A percentile compares a stretch with the other conserved stretches of the same genome.
Evolutionary conservation across 2,888 invertebrate species (phyloP).

Genomic region (Catocala fraxini): DNA sequence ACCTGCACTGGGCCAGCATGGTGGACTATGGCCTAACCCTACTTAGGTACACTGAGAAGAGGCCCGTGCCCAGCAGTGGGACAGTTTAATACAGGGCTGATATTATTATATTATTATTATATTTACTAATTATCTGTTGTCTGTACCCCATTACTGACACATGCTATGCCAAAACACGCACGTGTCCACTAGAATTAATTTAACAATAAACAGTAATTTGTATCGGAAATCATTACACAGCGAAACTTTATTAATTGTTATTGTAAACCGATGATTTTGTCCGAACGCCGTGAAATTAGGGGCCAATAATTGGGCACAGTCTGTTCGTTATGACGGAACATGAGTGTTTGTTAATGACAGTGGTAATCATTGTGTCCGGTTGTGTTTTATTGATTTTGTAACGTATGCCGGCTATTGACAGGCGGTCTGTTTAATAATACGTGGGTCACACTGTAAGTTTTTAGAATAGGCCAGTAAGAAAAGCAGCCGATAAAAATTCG

Average conservation of each 20-base stretch:
- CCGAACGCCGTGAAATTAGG: constrained; percentile 45
- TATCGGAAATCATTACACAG: constrained; percentile 56
- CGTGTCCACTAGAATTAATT: constrained; percentile 51
- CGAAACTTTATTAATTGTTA: constrained; percentile 44
- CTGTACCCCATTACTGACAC: constrained; percentile 12
- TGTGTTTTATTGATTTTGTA: constrained; percentile 23
- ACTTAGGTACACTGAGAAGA: no score
- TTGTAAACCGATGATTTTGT: constrained; percentile 38
- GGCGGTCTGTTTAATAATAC: no score
- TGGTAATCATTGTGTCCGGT: constrained; percentile 43
- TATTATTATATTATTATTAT: no score
- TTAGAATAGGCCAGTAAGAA: no score
- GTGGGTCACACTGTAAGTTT: no score
- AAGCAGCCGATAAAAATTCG: no score
- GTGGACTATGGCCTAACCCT: no score
- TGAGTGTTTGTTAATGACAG: constrained; percentile 40
- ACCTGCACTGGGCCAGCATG: no score
- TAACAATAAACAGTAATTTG: constrained; percentile 42
- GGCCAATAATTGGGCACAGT: constrained; percentile 17
- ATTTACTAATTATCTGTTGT: no score
- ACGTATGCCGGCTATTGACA: constrained; percentile 22
- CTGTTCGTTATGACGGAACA: constrained; percentile 20
- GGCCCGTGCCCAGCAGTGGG: no score
- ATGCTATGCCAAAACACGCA: constrained; percentile 34
- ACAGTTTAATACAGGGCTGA: no score